Conservation (phyloP, 2,797 vertebrate species). For the Scolopax bukidnonensis region DNA sequence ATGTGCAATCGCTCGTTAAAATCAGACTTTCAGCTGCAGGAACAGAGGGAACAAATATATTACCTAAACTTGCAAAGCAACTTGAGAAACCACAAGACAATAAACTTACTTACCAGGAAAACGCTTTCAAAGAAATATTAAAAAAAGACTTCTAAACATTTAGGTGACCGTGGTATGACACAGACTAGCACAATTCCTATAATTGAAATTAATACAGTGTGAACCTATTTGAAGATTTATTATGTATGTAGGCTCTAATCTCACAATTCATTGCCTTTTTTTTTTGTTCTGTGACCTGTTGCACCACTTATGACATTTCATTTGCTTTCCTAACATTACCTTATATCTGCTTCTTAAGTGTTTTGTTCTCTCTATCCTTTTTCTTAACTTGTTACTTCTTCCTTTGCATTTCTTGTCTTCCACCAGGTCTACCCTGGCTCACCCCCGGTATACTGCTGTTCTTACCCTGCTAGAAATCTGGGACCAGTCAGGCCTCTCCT, state of each 20-base stretch:
- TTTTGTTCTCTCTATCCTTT: background rate
- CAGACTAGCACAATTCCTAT: background rate
- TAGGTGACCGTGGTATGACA: background rate
- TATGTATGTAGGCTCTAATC: background rate
- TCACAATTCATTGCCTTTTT: background rate
- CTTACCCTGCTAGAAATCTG: background rate
- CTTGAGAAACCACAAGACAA: background rate
- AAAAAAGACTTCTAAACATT: background rate
- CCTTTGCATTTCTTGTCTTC: background rate
- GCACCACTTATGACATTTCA: background rate
- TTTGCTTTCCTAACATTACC: background rate
- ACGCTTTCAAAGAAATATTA: background rate
- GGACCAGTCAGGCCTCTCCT: background rate
- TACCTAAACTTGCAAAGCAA: background rate
- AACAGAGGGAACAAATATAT: background rate
- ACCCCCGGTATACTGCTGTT: background rate
- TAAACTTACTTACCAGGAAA: conserved; percentile 9
- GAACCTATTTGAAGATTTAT: background rate
- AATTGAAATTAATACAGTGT: background rate
- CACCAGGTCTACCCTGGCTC: background rate
- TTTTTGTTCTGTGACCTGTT: background rate
- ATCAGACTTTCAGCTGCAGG: background rate
- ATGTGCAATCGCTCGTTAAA: background rate
- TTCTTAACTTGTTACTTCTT: background rate
- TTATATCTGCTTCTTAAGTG: background rate